A percentile compares a stretch with the other conserved stretches of the same genome.
These are phyloP conservation scores for Agelastica alni DNA, from an alignment of 2,888 invertebrate genomes.

Conservation along the genomic window DNA sequence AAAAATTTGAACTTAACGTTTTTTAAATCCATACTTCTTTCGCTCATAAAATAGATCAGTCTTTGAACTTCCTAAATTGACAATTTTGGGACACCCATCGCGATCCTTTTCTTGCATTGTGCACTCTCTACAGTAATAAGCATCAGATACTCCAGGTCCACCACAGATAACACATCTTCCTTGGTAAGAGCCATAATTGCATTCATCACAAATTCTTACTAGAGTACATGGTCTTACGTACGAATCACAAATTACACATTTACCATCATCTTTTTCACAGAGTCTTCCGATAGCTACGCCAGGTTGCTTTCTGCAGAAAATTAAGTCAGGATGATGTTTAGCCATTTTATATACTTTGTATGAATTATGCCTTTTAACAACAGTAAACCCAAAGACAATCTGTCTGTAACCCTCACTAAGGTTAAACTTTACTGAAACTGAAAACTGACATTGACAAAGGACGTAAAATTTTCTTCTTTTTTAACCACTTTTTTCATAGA, in stretches of 20 bases:
- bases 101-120: conserved; percentile 98
- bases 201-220: conserved; percentile 98
- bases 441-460: no score
- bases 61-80: conserved; percentile 98
- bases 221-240: conserved; percentile 98
- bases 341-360: conserved; percentile 88
- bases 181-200: conserved; percentile 99
- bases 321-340: conserved; percentile 99
- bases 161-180: conserved; percentile 99
- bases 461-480: no score
- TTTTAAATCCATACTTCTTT: conserved; percentile 99
- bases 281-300: conserved; percentile 97
- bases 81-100: conserved; percentile 99
- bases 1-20: conserved; percentile 63
- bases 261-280: conserved; percentile 98
- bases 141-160: conserved; percentile 99
- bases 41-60: conserved; percentile 99
- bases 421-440: no score
- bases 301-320: conserved; percentile 98
- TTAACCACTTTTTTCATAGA: no score
- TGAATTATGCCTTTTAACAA: no score
- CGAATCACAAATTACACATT: conserved; percentile 99
- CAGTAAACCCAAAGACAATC: no score
- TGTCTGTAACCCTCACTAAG: no score
- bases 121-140: conserved; percentile 99